Base-by-base conservation (phyloP, 2,888 invertebrate genomes). In the Leucophora obtusa region DNA sequence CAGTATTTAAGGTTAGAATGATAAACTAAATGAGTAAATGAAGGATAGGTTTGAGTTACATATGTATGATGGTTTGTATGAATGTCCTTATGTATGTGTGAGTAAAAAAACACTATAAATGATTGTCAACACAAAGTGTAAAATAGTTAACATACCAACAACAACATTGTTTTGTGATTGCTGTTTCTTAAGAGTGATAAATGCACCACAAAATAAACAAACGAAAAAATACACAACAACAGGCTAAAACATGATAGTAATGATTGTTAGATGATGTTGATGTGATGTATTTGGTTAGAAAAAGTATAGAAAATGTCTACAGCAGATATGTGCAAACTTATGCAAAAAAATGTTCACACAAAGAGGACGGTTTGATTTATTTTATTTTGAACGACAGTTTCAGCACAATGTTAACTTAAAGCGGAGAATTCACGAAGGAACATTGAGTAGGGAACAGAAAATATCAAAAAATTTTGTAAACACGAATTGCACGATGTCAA, bases 151-250 rank as follows among this genome's bases (percentile, higher is more conserved):
- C 77, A 73, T 73, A 70, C 73, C 73, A 76, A 58, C 33, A 38
- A 43, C 54, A 35, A 33, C 54, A 51, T 33, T 63, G 17, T 38
- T 54, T 17, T 38, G 17, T 21, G 18, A 59, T 43, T 70, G 50
- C 11, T 77, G 77, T 66, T 77, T 77, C 73, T 77, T 70, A 56
- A 70, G 66, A 74, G 75, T 87, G 87, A 88, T 88, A 87, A 86
- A 87, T 87, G 79, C 85, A 87, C 86, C 87, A 85, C 87, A 88
- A 86, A 86, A 88, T 86, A 88, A 87, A 80, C 71, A 82, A 43
- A 47, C 33, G 63, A 71, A 68, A 38, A 69, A 38, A 51, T 71
- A 56, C 71, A 63, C 58, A 68, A 50, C 38, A 69, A 65, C 33
- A 68, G 58, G 62, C 87, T 86, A 85, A 87, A 87, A 87, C 87